Evolutionary conservation across 2,888 invertebrate species (phyloP), one percentile per base, ranked within the genome.

Genomic region (Anticlea derivata): DNA sequence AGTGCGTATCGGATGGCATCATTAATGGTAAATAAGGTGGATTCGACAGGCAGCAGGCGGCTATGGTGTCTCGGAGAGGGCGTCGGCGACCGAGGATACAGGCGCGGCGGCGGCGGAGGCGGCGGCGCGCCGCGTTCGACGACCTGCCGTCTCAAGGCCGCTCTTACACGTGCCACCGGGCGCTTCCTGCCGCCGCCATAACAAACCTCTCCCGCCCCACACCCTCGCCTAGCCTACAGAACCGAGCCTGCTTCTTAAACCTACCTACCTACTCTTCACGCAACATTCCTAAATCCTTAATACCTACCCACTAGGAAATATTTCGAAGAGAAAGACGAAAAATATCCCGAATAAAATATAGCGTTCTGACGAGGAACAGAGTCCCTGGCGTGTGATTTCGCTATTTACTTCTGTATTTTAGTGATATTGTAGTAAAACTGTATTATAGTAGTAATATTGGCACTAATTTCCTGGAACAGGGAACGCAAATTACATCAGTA

Each of bases 141-240:
- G 84, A 86, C 86, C 85, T 75, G 75, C 75, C 78, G 87, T 86
- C 86, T 86, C 88, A 87, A 87, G 87, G 87, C 86, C 86, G 86
- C 76, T 75, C 75, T 82, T 86, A 86, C 87, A 84, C 87, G 88
- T 84, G 85, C 85, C 83, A 79, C 77, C 73, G 80, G 79, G 73
- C 82, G 83, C 82, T 86, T 84, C 81, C 86, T 83, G 83, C 80
- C 84, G 80, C 79, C 83, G 85, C 83, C 86, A 86, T 86, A 86
- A 86, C 85, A 86, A 86, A 83, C 83, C 82, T 74, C 83, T 77
- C 82, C 76, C 80, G 68, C 77, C 75, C 70, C 75, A 74, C 74
- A 70, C 72, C 69, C 73, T 71, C 65, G 34, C 68, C 61, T 59
- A 63, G 58, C 65, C 68, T 68, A 66, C 65, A 61, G 50, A 52